Evolutionary conservation across 2,888 invertebrate genomes (phyloP).

Genomic region (Drosophila flavopinicola): DNA sequence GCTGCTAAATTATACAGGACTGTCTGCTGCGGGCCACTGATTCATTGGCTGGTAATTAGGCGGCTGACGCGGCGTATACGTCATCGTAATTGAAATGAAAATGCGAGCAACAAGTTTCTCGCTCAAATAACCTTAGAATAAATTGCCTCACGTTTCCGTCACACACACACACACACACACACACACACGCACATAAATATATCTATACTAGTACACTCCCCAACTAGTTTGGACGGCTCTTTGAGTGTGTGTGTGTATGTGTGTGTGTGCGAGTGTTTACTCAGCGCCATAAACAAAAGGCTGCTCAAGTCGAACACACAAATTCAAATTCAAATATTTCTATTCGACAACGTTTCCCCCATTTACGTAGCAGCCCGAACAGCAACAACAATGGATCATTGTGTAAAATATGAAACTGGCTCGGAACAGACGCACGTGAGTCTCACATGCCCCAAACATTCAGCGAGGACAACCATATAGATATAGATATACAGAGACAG

Average conservation of each 20-base stretch:
- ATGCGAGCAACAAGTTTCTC: conserved; percentile 74
- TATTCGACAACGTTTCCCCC: conserved; percentile 45
- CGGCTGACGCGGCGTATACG: conserved; percentile 63
- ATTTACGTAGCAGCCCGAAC: conserved; percentile 36
- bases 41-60: conserved; percentile 66
- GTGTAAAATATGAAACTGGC: conserved; percentile 52
- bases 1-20: conserved; percentile 45
- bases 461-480: conserved; percentile 67
- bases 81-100: conserved; percentile 76
- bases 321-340: conserved; percentile 59
- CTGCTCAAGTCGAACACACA: conserved; percentile 74
- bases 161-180: conserved; percentile 38
- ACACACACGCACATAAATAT: conserved; percentile 17
- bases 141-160: conserved; percentile 78
- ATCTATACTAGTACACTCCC: conserved; percentile 18
- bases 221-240: conserved; percentile 62
- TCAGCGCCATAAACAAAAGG: conserved; percentile 64
- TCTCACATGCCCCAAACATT: conserved; percentile 66
- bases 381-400: conserved; percentile 56
- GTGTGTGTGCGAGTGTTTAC: conserved; percentile 25
- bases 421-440: conserved; percentile 63
- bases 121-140: conserved; percentile 76
- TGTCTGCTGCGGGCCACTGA: conserved; percentile 33
- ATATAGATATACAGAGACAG: conserved; percentile 25
- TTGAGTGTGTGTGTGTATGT: conserved; percentile 23